Evolutionary conservation across 2,797 vertebrate genomes (phyloP).

Genomic region (Acanthis flammea): DNA sequence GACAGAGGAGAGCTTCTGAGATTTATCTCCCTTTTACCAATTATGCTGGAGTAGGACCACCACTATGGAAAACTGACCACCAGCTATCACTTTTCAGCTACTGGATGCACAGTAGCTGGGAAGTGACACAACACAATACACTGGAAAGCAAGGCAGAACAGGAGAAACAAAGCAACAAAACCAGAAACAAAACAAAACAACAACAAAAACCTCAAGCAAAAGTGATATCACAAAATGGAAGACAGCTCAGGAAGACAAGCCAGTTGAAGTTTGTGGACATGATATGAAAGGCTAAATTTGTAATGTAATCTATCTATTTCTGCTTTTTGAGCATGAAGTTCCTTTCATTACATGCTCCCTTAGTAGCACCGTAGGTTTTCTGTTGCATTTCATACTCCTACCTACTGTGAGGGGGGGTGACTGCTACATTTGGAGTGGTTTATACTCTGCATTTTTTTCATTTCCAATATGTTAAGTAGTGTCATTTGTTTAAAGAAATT

Average conservation of each 20-base stretch:
- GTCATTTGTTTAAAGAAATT: slow-evolving; percentile 49
- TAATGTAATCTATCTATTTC: not conserved
- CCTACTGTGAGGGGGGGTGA: not conserved
- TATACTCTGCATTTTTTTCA: slow-evolving; percentile 49
- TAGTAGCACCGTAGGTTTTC: not conserved
- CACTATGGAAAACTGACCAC: slow-evolving; percentile 12
- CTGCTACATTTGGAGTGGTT: slow-evolving; percentile 33
- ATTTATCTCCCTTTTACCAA: slow-evolving; percentile 29
- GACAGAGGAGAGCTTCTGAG: slow-evolving; percentile 26
- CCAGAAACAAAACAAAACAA: not conserved
- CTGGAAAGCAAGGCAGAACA: slow-evolving; percentile 33
- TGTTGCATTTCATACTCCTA: slow-evolving; percentile 6
- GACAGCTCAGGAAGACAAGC: slow-evolving; percentile 15
- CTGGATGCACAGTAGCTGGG: not conserved
- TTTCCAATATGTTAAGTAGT: slow-evolving; percentile 45
- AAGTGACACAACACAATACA: not conserved
- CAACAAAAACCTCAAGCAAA: not conserved
- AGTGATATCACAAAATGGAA: slow-evolving; percentile 1
- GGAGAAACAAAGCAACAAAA: not conserved
- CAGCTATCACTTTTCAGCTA: slow-evolving; percentile 1
- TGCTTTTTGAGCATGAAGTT: not conserved
- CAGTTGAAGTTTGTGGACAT: not conserved
- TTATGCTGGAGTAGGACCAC: slow-evolving; percentile 16
- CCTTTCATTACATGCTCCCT: not conserved
- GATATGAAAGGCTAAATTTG: not conserved